Conservation (phyloP, 2,113 vertebrate genomes). For the Saguinus midas region DNA sequence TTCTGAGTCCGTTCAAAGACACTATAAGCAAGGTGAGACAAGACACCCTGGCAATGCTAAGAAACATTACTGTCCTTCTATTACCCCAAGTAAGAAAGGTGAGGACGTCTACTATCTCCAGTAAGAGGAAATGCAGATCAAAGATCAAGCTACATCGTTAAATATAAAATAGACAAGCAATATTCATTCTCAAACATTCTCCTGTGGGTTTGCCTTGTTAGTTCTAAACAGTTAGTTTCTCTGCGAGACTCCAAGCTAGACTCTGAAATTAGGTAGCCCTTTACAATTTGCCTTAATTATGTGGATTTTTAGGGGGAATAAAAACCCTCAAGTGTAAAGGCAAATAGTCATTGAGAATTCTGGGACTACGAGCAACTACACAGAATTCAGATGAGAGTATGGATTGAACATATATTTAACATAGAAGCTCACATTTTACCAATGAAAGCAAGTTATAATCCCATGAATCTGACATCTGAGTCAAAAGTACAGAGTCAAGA, state of each 20-base stretch:
- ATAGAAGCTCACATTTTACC: conserved; percentile 45
- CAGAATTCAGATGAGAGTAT: not conserved
- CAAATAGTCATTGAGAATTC: conserved; percentile 34
- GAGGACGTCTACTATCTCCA: not conserved
- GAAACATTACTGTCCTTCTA: fast-evolving
- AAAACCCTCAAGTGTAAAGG: not conserved
- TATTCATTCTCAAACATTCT: not conserved
- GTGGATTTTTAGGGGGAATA: not conserved
- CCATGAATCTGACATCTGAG: conserved; percentile 45
- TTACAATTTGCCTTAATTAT: conserved; percentile 22
- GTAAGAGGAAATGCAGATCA: not conserved
- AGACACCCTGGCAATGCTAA: not conserved
- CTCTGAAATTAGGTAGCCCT: not conserved
- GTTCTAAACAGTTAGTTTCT: not conserved
- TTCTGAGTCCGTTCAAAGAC: not conserved
- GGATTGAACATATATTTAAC: conserved; percentile 9
- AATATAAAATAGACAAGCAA: conserved; percentile 30
- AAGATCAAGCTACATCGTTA: not conserved
- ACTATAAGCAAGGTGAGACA: not conserved
- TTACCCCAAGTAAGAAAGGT: not conserved
- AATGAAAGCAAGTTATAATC: conserved; percentile 22
- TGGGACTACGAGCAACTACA: not conserved
- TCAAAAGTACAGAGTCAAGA: conserved; percentile 48
- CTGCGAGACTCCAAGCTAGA: not conserved
- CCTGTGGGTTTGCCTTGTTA: not conserved